Conservation (phyloP, 53 echinoderm and acorn worm genomes). For the Hippasteria phrygiana region DNA sequence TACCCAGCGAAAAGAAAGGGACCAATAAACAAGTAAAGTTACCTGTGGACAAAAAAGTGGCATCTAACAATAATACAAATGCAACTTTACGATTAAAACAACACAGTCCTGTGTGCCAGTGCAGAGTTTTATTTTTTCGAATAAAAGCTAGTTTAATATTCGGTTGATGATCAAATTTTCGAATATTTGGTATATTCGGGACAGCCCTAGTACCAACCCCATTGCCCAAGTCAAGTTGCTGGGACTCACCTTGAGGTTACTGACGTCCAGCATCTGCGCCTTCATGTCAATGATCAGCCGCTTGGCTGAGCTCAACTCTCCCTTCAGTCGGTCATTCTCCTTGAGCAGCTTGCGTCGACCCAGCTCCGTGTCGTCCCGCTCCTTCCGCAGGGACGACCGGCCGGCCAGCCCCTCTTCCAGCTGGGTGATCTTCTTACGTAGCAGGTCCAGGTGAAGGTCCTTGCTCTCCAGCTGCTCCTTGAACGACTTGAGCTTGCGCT, state of each 20-base stretch:
- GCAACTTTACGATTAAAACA: no score
- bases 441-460: slow-evolving; percentile 95
- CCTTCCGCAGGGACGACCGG: slow-evolving; percentile 85
- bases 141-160: no score
- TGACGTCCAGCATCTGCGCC: slow-evolving; percentile 90
- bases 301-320: slow-evolving; percentile 86
- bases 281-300: slow-evolving; percentile 87
- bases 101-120: no score
- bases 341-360: slow-evolving; percentile 81
- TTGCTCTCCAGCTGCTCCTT: slow-evolving; percentile 97
- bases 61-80: no score
- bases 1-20: no score
- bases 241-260: slow-evolving; percentile 88
- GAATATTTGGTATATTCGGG: no score
- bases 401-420: slow-evolving; percentile 89
- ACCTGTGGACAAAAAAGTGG: no score
- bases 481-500: slow-evolving; percentile 83
- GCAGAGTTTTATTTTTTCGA: no score
- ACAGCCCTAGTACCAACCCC: no score
- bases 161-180: no score
- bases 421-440: slow-evolving; percentile 96
- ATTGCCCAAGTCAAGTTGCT: neutral
- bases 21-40: no score
- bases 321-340: slow-evolving; percentile 92
- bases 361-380: slow-evolving; percentile 90